Evolutionary conservation across 2,113 vertebrate species (phyloP).

Genomic region (Pogonocichla stellata): DNA sequence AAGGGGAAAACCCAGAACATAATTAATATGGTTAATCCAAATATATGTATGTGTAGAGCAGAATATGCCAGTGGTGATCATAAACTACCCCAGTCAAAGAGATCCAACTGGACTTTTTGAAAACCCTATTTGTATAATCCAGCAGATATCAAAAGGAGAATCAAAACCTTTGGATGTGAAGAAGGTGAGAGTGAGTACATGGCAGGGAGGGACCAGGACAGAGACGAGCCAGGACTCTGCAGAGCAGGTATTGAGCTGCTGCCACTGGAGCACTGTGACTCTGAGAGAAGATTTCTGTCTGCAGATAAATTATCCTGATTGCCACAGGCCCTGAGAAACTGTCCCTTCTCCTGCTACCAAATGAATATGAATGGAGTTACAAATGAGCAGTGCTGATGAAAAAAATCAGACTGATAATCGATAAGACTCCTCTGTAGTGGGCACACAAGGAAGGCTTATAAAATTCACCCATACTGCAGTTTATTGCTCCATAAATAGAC

Average conservation of each 20-base stretch:
- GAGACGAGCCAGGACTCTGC: neutral
- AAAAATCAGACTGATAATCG: constrained; percentile 1
- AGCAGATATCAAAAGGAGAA: neutral
- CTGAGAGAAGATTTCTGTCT: neutral
- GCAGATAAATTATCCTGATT: neutral
- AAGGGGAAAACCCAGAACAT: neutral
- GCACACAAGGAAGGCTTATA: neutral
- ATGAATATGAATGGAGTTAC: neutral
- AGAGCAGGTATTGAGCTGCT: neutral
- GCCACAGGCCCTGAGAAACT: neutral
- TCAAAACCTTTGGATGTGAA: neutral
- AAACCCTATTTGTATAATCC: neutral
- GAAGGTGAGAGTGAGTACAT: neutral
- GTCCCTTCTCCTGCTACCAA: neutral
- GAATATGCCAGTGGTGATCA: neutral
- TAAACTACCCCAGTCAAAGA: neutral
- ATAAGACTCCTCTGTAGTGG: neutral
- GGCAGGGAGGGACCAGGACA: neutral
- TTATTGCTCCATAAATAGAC: neutral
- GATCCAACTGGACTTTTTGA: neutral
- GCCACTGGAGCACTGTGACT: fast-evolving
- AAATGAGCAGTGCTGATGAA: neutral
- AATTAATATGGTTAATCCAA: neutral
- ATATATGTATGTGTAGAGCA: neutral
- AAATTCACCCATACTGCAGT: neutral